Conservation (phyloP, 2,888 invertebrate species). For the Mycogona germanica region DNA sequence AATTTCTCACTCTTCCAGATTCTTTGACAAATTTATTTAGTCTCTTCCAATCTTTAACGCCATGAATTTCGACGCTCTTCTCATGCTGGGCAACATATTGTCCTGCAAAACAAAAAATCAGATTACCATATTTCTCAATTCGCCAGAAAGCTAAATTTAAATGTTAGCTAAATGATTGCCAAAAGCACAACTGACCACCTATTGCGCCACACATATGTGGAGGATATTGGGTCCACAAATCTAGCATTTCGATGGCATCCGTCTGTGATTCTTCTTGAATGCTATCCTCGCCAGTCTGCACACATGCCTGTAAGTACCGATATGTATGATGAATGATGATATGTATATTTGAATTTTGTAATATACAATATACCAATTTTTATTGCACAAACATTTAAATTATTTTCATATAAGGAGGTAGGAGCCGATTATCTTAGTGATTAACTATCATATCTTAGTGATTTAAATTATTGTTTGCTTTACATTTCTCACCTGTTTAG, state of each 20-base stretch:
- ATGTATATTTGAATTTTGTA: neutral
- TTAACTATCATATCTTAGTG: neutral
- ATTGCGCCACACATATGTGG: constrained; percentile 8
- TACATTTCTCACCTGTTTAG: constrained; percentile 6
- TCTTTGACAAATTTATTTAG: constrained; percentile 3
- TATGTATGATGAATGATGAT: too few relatives aligned
- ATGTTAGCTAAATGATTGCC: too few relatives aligned
- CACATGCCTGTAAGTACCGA: constrained; percentile 4
- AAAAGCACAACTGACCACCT: neutral
- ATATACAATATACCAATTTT: neutral
- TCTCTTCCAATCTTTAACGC: constrained; percentile 9
- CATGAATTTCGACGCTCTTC: too few relatives aligned
- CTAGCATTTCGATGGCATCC: constrained; percentile 2
- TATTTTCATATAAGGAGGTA: neutral
- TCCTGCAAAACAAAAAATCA: too few relatives aligned
- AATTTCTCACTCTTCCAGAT: constrained; percentile 2
- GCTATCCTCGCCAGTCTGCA: constrained; percentile 10
- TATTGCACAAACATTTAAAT: neutral
- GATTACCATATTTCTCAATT: too few relatives aligned
- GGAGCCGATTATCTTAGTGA: too few relatives aligned
- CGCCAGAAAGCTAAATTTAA: too few relatives aligned
- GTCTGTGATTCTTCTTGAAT: constrained; percentile 8
- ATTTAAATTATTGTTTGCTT: neutral
- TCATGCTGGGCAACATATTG: too few relatives aligned
- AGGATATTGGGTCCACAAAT: constrained; percentile 10